These are phyloP conservation scores for Crotalus helleri DNA, from an alignment of 2,113 vertebrate genomes.

Conservation along the genomic window DNA sequence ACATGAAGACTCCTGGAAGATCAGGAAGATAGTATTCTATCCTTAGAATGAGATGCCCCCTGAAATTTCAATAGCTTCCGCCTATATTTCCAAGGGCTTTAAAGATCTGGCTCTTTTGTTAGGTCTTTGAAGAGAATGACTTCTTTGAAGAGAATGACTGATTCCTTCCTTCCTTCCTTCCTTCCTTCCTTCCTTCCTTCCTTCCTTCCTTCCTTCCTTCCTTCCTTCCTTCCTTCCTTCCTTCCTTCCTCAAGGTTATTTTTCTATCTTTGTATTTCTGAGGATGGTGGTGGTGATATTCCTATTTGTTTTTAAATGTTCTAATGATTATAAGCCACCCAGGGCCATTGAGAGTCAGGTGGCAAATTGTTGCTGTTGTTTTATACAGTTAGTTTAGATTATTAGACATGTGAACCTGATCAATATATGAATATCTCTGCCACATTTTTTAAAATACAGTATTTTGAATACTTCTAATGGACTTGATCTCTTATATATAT, in stretches of 20 bases:
- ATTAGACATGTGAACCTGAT: not conserved
- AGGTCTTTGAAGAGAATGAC: not conserved
- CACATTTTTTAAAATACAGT: not conserved
- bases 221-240: not conserved
- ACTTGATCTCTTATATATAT: not conserved
- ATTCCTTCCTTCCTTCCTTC: not conserved
- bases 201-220: not conserved
- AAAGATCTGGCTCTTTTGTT: not conserved
- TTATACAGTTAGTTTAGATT: not conserved
- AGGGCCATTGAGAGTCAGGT: not conserved
- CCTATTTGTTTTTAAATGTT: not conserved
- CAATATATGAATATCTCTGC: not conserved
- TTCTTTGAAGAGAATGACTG: too few species aligned
- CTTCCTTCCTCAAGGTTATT: not conserved
- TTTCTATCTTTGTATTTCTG: not conserved
- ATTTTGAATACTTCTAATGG: not conserved
- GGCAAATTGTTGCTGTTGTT: not conserved
- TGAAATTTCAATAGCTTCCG: not conserved
- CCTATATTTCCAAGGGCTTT: not conserved
- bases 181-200: fast-evolving
- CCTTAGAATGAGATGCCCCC: not conserved
- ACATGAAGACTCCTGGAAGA: not conserved
- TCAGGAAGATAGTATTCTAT: not conserved
- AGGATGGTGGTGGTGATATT: not conserved
- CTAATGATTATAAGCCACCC: not conserved